A percentile compares a stretch with the other conserved stretches of the same genome.
phyloP scores from a whole-genome alignment of 2,888 invertebrate genomes.

The Cheilosia urbana region DNA sequence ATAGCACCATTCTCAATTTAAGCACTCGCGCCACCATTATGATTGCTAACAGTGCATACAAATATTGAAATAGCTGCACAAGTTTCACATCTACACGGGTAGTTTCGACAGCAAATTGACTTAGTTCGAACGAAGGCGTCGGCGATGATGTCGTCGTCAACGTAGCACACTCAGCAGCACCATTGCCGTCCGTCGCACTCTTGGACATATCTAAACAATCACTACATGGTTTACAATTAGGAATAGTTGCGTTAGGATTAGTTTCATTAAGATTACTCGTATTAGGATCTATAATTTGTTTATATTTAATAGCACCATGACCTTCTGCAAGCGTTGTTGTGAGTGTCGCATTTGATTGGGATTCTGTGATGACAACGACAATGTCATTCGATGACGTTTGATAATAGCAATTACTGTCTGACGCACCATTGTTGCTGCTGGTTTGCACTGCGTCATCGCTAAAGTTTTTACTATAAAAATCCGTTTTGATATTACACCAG shows the following conservation, averaged over 20 bases:
- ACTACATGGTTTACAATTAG: slow-evolving; percentile 49
- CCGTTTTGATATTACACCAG: slow-evolving; percentile 83
- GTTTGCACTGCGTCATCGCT: slow-evolving; percentile 31
- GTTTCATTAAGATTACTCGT: slow-evolving; percentile 32
- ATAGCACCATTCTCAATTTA: slow-evolving; percentile 58
- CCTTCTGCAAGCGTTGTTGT: slow-evolving; percentile 77
- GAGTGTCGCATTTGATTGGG: neutral
- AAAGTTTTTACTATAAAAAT: slow-evolving; percentile 27
- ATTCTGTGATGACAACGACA: slow-evolving; percentile 15
- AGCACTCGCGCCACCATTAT: slow-evolving; percentile 17
- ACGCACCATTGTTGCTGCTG: slow-evolving; percentile 42
- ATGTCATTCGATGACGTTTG: slow-evolving; percentile 27
- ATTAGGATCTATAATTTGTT: slow-evolving; percentile 53
- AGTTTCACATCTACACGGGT: slow-evolving; percentile 7
- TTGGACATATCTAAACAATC: slow-evolving; percentile 50
- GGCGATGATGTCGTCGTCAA: neutral
- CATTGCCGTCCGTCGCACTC: slow-evolving; percentile 9
- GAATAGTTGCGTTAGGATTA: slow-evolving; percentile 65
- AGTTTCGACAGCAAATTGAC: slow-evolving; percentile 57
- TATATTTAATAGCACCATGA: slow-evolving; percentile 79
- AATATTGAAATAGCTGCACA: slow-evolving; percentile 21
- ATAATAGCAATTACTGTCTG: slow-evolving; percentile 46
- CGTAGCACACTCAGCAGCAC: neutral
- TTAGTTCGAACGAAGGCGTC: slow-evolving; percentile 23
- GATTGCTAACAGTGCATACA: slow-evolving; percentile 15